Evolutionary conservation across 2,113 vertebrate genomes (phyloP).

Genomic region (Mobula hypostoma): DNA sequence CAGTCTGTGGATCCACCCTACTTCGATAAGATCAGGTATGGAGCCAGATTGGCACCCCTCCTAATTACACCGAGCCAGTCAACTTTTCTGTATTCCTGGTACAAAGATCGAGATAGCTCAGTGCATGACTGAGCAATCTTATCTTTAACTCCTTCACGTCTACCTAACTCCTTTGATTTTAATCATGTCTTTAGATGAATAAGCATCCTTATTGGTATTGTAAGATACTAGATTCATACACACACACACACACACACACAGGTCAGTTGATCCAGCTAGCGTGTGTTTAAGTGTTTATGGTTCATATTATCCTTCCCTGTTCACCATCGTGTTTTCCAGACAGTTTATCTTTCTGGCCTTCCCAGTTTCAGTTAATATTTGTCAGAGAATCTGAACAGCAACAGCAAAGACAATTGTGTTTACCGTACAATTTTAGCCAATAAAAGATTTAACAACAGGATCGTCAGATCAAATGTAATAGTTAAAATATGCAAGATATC

Average conservation of each 20-base stretch:
- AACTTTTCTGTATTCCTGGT: neutral
- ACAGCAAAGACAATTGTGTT: neutral
- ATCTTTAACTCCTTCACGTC: neutral
- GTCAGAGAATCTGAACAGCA: no score
- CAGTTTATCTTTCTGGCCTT: neutral
- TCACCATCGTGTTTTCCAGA: neutral
- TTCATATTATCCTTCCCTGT: neutral
- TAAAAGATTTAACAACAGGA: neutral
- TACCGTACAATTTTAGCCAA: neutral
- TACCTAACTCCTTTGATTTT: neutral
- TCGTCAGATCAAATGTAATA: neutral
- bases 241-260: no score
- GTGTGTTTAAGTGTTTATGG: neutral
- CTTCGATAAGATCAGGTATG: neutral
- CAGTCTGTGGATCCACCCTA: neutral
- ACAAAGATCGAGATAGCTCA: neutral
- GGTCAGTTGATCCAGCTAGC: neutral
- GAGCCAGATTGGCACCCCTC: neutral
- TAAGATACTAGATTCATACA: neutral
- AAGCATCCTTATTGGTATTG: neutral
- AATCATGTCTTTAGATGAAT: neutral
- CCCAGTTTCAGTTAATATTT: no score
- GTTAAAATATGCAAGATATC: neutral
- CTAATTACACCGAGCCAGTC: neutral
- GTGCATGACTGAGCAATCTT: neutral